Base-by-base conservation (phyloP, 2,113 vertebrate species). In the Asarcornis scutulata region DNA sequence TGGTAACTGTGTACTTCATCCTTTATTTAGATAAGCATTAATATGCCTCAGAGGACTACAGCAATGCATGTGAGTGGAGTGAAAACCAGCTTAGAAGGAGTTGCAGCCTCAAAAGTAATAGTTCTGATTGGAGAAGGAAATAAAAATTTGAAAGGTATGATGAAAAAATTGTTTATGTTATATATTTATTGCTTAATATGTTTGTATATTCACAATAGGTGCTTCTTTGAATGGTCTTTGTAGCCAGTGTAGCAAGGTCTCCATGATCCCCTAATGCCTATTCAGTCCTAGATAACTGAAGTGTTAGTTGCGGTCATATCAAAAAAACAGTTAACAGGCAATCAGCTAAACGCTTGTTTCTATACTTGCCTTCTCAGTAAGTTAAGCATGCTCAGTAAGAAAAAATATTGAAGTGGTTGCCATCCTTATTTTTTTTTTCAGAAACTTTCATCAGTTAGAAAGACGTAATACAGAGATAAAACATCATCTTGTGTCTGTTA, bases 61-160 rank as follows among this genome's bases (percentile, higher is more conserved):
- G 98, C 97, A 7, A 83, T 50, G 73, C 71, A 58, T 4, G 8
- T 82, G 74, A 97, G 96, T 17, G 93, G 97, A 11, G 67, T 95
- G 10, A 97, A 98, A 88, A 96, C 97, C 87, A 97, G 73, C 58
- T 62, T 96, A 78, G 95, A 97, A 81, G 97, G 95, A 48, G 96
- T 77, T n/a, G 92, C 95, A 60, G 95, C 97, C 84, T 98, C 98
- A 31, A 98, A 96, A 95, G 98, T 99, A 44, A 83, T 98, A 1
- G 93, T 99, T 94, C 95, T 96, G 7, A 95, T 98, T 96, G 98
- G 99, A 91, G 98, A 98, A 40, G 93, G 68, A 89, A 98, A 95
- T 91, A 98, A 97, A 93, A 99, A 99, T 95, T 96, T 99, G 84
- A 98, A 98, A 82, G 99, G 99, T 99, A 98, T 13, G 72, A 26